phyloP scores from a whole-genome alignment of 2,888 invertebrate genomes.

The Aplocera efformata region DNA sequence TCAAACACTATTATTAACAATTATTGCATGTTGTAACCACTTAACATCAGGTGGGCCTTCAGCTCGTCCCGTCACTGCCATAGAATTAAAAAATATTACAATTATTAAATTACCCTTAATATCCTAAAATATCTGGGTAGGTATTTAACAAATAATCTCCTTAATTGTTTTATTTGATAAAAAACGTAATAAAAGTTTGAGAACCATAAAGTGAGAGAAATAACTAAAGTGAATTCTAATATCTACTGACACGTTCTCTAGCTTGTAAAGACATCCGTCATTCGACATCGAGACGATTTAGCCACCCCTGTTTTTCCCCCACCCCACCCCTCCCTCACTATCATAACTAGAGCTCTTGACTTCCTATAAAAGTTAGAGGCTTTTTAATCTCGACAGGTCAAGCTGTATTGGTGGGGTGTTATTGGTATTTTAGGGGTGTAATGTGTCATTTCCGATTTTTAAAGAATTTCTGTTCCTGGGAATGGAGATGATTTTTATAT shows the following conservation, averaged over 20 bases:
- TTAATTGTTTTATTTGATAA: too few species aligned
- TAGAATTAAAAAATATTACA: too few species aligned
- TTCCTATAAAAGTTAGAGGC: neutral
- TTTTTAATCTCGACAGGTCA: constrained; percentile 24
- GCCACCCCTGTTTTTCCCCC: constrained; percentile 51
- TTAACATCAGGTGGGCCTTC: too few species aligned
- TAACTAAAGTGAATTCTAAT: constrained; percentile 29
- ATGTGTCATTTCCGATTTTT: constrained; percentile 71
- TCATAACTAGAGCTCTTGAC: constrained; percentile 28
- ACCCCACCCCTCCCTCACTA: constrained; percentile 46
- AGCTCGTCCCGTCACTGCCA: too few species aligned
- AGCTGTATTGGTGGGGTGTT: constrained; percentile 22
- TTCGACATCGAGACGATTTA: constrained; percentile 58
- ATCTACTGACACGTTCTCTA: constrained; percentile 60
- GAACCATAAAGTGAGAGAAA: constrained; percentile 24
- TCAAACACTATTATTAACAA: too few species aligned
- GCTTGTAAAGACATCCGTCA: constrained; percentile 78
- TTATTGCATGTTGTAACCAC: too few species aligned
- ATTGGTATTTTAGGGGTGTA: constrained; percentile 43
- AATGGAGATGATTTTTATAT: constrained; percentile 29
- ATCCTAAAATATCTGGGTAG: too few species aligned
- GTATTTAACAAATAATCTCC: too few species aligned
- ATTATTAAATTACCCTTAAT: too few species aligned
- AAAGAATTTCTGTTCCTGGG: constrained; percentile 32
- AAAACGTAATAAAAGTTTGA: constrained; percentile 42